Conservation (phyloP, 2,888 invertebrate species). For the Ectemnius cavifrons region DNA sequence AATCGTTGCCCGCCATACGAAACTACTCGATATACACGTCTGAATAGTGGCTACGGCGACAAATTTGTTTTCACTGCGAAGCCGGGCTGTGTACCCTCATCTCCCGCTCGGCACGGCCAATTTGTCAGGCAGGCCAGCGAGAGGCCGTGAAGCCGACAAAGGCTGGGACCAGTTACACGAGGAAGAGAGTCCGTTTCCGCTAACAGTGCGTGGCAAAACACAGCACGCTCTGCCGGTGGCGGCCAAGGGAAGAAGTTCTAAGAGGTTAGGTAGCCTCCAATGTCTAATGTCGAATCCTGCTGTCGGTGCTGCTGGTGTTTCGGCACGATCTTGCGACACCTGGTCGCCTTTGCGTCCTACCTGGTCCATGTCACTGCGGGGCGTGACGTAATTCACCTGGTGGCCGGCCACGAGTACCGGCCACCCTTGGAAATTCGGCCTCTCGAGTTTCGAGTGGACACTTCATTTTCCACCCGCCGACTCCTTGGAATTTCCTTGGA, state of each 20-base stretch:
- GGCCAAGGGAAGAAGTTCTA: conserved; percentile 14
- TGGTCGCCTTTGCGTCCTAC: conserved; percentile 47
- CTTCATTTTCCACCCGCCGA: no score
- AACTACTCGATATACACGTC: conserved; percentile 25
- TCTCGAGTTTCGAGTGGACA: neutral
- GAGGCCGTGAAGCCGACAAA: conserved; percentile 62
- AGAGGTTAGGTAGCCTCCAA: neutral
- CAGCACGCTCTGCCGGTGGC: neutral
- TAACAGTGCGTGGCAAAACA: conserved; percentile 50
- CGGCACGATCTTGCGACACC: conserved; percentile 50
- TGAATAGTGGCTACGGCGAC: conserved; percentile 42
- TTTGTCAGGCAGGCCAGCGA: conserved; percentile 67
- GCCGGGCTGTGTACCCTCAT: conserved; percentile 37
- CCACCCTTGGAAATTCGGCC: conserved; percentile 12
- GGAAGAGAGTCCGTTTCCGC: conserved; percentile 50
- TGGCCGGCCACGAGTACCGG: conserved; percentile 14
- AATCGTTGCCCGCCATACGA: conserved; percentile 21
- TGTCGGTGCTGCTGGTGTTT: neutral
- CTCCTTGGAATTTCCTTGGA: no score
- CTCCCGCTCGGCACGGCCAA: conserved; percentile 48
- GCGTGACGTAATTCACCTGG: conserved; percentile 68
- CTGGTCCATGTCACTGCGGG: conserved; percentile 48
- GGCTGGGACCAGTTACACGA: conserved; percentile 42
- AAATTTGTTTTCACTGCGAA: conserved; percentile 56
- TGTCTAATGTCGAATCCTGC: conserved; percentile 47